phyloP scores from a whole-genome alignment of 2,797 vertebrate species.

The Thripadectes ignobilis region DNA sequence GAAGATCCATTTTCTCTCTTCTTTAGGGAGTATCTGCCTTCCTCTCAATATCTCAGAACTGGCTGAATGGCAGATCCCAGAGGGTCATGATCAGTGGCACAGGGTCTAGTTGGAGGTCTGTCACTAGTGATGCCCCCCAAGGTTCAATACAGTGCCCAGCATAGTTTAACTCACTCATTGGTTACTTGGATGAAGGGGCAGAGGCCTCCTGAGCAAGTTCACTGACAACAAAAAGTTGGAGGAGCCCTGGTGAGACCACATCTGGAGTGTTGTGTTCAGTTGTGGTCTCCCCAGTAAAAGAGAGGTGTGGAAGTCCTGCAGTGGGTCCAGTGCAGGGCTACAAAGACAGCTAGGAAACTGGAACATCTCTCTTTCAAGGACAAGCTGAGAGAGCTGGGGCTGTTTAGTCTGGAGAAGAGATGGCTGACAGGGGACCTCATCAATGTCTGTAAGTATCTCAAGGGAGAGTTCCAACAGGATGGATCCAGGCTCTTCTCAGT shows the following conservation, averaged over 20 bases:
- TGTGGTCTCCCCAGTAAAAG: background rate
- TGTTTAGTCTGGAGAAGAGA: background rate
- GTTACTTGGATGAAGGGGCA: background rate
- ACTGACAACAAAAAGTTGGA: fast-evolving
- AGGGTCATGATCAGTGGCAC: too few relatives aligned
- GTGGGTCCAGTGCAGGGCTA: background rate
- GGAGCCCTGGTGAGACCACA: background rate
- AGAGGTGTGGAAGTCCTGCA: fast-evolving
- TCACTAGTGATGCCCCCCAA: background rate
- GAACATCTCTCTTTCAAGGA: background rate
- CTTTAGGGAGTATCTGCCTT: background rate
- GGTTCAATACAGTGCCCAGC: background rate
- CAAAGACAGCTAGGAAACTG: background rate
- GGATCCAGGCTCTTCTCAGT: background rate
- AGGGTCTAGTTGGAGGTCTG: background rate
- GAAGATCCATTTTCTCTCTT: conserved; percentile 21
- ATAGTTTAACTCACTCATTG: background rate
- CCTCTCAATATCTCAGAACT: background rate
- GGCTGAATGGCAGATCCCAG: background rate
- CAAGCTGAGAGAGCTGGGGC: background rate
- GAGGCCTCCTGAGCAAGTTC: background rate
- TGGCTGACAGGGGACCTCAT: background rate
- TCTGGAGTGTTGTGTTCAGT: too few relatives aligned
- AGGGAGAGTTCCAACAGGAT: background rate
- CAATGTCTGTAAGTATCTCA: background rate